Percentiles rank a stretch among this genome's conserved stretches.
Conservation (phyloP, 2,797 vertebrate genomes). For the Ceryle rudis region DNA sequence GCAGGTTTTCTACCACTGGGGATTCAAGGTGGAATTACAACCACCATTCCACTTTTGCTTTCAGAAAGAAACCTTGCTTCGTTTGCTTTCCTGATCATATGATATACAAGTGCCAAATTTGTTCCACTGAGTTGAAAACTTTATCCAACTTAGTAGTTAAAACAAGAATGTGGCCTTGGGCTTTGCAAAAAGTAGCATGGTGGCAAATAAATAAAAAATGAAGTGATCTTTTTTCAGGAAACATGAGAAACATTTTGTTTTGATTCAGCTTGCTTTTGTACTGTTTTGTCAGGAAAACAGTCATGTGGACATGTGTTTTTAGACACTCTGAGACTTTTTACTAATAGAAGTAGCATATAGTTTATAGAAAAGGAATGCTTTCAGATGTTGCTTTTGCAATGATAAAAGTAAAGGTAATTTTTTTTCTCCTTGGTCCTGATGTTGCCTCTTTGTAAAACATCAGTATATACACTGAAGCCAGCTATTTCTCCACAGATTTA, state of each 20-base stretch:
- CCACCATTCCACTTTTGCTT: background rate
- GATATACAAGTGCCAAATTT: background rate
- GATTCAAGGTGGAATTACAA: background rate
- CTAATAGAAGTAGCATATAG: background rate
- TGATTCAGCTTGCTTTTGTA: background rate
- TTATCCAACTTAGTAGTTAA: background rate
- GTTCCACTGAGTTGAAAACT: background rate
- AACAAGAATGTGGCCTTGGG: background rate
- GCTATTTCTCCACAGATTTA: background rate
- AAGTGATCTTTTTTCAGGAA: background rate
- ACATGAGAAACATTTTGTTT: slow-evolving; percentile 43
- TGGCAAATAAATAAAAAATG: background rate
- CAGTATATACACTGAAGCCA: background rate
- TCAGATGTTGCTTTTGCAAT: slow-evolving; percentile 9
- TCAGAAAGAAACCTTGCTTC: background rate
- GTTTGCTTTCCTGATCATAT: background rate
- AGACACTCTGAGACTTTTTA: slow-evolving; percentile 2
- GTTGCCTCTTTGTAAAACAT: background rate
- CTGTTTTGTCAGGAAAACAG: background rate
- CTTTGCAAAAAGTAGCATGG: background rate
- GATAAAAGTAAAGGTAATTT: background rate
- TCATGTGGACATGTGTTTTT: background rate
- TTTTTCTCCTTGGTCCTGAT: background rate
- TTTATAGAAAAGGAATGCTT: background rate
- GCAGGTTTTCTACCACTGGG: background rate